Evolutionary conservation across 2,888 invertebrate species (phyloP).

Genomic region (Heteromurus nitidus): DNA sequence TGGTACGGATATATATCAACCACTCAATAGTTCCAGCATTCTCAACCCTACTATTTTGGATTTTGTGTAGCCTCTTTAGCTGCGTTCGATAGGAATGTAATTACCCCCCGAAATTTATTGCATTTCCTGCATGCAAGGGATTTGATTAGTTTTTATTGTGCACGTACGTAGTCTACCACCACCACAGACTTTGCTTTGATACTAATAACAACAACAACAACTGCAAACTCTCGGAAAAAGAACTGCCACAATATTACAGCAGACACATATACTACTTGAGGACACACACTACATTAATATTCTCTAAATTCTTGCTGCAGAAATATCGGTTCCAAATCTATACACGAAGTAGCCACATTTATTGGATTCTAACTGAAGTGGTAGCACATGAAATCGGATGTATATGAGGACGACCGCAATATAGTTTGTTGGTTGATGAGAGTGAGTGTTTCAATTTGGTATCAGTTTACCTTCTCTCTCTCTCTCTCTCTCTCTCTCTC

Average conservation of each 20-base stretch:
- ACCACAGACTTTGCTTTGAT: too few species aligned
- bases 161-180: slow-evolving; percentile 8
- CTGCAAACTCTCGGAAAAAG: too few species aligned
- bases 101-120: slow-evolving; percentile 60
- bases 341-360: too few species aligned
- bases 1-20: too few species aligned
- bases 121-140: slow-evolving; percentile 67
- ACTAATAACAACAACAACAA: not conserved
- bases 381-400: too few species aligned
- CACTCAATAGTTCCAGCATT: not conserved
- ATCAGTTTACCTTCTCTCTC: not conserved
- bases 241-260: too few species aligned
- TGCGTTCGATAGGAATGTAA: slow-evolving; percentile 51
- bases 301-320: too few species aligned
- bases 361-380: too few species aligned
- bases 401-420: not conserved
- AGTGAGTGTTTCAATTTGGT: not conserved
- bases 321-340: too few species aligned
- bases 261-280: too few species aligned
- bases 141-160: slow-evolving; percentile 65
- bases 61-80: slow-evolving; percentile 16
- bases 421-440: not conserved
- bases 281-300: too few species aligned
- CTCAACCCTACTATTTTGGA: too few species aligned
- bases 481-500: not conserved